phyloP scores from a whole-genome alignment of 2,113 vertebrate species.

The Thinocorus orbignyianus region DNA sequence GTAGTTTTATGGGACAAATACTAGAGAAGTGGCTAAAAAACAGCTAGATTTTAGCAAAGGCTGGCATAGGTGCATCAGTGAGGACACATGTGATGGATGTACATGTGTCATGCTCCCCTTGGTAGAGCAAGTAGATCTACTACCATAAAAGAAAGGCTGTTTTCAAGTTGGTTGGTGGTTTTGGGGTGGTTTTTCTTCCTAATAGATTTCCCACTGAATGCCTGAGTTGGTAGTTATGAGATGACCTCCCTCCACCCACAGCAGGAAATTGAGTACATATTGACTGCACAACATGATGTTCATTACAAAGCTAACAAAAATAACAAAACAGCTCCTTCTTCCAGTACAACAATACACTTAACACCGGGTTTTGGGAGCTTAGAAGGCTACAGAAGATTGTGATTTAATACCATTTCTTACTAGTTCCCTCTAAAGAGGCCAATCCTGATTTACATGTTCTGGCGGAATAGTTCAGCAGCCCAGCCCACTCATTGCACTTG shows the following conservation, averaged over 20 bases:
- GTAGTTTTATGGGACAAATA: background rate
- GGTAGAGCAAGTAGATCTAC: background rate
- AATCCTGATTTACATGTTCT: background rate
- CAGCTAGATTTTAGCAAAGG: background rate
- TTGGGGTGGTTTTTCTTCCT: background rate
- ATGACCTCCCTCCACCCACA: fast-evolving
- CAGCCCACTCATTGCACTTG: background rate
- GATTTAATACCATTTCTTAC: background rate
- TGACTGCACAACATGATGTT: background rate
- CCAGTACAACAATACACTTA: background rate
- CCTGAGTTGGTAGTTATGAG: background rate
- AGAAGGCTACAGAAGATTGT: background rate
- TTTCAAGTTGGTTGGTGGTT: background rate
- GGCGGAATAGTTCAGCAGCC: background rate
- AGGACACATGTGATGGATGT: background rate
- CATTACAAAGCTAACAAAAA: slow-evolving; percentile 1
- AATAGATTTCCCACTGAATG: background rate
- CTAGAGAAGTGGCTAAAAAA: background rate
- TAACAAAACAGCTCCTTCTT: background rate
- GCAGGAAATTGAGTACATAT: slow-evolving; percentile 16
- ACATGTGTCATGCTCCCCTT: background rate
- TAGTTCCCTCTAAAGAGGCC: background rate
- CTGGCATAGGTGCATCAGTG: background rate
- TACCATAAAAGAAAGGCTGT: background rate
- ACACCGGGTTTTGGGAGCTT: background rate